phyloP scores from a whole-genome alignment of 2,797 vertebrate species.

The Taeniopygia guttata region DNA sequence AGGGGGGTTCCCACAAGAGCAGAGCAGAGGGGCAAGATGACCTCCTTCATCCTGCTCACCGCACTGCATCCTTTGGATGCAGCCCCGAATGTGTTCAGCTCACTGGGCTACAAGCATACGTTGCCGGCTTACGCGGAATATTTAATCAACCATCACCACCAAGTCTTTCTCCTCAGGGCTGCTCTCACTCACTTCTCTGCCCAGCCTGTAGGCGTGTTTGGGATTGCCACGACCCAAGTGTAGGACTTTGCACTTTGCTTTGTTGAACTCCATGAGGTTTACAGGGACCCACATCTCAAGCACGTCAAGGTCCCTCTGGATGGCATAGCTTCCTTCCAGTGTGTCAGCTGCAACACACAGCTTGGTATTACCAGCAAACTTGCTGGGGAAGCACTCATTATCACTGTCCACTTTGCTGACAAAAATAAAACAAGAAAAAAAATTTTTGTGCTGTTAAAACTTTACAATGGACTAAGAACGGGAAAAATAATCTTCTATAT shows the following conservation, averaged over 20 bases:
- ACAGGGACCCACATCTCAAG: rapidly evolving
- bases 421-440: not conserved
- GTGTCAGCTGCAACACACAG: not conserved
- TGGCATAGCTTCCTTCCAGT: not conserved
- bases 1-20: not conserved
- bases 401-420: not conserved
- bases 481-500: not conserved
- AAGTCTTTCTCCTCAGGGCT: not conserved
- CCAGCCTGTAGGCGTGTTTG: not conserved
- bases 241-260: not conserved
- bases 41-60: not conserved
- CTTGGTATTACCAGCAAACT: not conserved
- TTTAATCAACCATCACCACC: not conserved
- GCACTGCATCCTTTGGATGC: not conserved
- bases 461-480: not conserved
- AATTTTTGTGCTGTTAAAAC: not conserved
- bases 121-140: not conserved
- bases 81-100: not conserved
- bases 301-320: not conserved
- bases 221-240: not conserved
- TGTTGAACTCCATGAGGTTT: not conserved
- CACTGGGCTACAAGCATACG: rapidly evolving
- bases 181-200: not conserved
- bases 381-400: not conserved
- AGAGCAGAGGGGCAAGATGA: not conserved